A percentile compares a stretch with the other conserved stretches of the same genome.
phyloP scores from a whole-genome alignment of 2,113 vertebrate species.

The Opisthocomus hoazin region DNA sequence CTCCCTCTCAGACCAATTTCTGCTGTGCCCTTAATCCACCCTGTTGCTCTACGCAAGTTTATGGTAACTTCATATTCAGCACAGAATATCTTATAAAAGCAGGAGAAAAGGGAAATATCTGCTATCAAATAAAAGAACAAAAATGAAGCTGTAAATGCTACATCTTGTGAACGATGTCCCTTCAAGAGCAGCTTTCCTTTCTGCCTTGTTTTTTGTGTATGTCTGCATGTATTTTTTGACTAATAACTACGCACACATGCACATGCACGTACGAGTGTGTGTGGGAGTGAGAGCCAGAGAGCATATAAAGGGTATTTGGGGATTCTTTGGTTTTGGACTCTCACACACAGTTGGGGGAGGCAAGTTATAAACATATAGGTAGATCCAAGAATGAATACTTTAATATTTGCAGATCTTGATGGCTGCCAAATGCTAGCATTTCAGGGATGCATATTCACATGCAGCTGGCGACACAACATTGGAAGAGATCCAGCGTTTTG shows the following conservation, averaged over 20 bases:
- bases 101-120: neutral
- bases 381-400: slow-evolving; percentile 62
- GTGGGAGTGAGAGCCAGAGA: slow-evolving; percentile 43
- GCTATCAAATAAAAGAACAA: neutral
- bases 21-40: neutral
- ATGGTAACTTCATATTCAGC: neutral
- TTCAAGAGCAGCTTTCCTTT: neutral
- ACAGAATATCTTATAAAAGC: neutral
- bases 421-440: slow-evolving; percentile 59
- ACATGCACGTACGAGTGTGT: slow-evolving; percentile 41
- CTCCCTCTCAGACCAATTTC: neutral
- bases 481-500: slow-evolving; percentile 5
- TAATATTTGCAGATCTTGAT: slow-evolving; percentile 52
- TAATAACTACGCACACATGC: slow-evolving; percentile 44
- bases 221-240: slow-evolving; percentile 21
- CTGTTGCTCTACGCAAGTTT: neutral
- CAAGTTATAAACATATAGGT: slow-evolving; percentile 58
- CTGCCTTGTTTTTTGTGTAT: neutral
- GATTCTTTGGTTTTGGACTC: slow-evolving; percentile 66
- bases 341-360: slow-evolving; percentile 13
- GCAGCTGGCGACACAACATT: slow-evolving; percentile 22
- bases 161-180: neutral
- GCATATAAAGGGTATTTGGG: slow-evolving; percentile 60
- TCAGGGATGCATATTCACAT: slow-evolving; percentile 66
- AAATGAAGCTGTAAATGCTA: neutral